Percentiles rank a stretch among this genome's conserved stretches.
These are phyloP conservation scores for Callipepla squamata DNA, from an alignment of 2,113 vertebrate species.

Conservation along the genomic window DNA sequence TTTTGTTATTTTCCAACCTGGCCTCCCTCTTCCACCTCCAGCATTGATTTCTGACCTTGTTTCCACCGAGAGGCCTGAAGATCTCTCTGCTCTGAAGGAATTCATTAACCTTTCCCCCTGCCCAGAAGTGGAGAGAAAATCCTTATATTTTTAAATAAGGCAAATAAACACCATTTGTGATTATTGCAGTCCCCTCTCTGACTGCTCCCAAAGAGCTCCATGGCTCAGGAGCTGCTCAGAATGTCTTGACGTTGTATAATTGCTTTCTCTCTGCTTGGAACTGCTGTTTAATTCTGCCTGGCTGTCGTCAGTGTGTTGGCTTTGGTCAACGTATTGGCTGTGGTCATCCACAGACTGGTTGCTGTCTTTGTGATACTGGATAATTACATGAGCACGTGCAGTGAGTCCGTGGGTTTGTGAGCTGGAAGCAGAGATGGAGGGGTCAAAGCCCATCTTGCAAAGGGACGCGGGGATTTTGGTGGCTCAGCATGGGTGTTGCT, in stretches of 20 bases:
- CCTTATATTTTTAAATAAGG: conserved; percentile 69
- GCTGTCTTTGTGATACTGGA: conserved; percentile 31
- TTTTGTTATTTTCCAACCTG: conserved; percentile 57
- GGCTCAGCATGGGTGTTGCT: not conserved
- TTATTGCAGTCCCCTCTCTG: not conserved
- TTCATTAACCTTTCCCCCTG: conserved; percentile 71
- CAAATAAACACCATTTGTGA: conserved; percentile 46
- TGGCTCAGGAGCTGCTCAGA: not conserved
- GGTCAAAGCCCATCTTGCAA: not conserved
- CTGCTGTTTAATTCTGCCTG: not conserved
- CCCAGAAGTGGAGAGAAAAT: conserved; percentile 57
- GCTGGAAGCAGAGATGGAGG: not conserved
- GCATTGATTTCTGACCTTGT: conserved; percentile 70
- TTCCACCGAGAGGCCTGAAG: conserved; percentile 46
- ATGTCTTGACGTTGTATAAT: not conserved
- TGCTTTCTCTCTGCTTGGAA: rapidly evolving
- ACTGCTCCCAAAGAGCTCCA: not conserved
- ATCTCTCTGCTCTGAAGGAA: conserved; percentile 66
- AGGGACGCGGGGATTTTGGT: not conserved
- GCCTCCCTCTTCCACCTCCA: conserved; percentile 59
- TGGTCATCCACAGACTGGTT: conserved; percentile 9
- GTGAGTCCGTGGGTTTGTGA: not conserved
- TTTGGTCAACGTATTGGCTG: not conserved
- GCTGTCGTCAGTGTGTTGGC: not conserved
- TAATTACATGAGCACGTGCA: not conserved